Conservation (phyloP, 2,888 invertebrate species). For the Biston stratarius region DNA sequence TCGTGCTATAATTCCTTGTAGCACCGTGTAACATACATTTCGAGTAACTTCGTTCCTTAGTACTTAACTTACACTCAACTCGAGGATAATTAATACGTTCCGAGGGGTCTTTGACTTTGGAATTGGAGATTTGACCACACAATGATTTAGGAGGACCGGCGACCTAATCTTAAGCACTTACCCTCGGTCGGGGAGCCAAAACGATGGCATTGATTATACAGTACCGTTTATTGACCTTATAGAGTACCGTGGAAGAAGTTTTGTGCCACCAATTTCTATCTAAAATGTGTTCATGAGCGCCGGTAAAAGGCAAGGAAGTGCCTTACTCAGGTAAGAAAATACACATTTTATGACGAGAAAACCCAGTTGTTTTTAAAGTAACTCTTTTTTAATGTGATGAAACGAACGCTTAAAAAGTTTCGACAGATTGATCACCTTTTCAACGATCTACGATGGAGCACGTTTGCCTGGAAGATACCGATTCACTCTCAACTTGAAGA, state of each 20-base stretch:
- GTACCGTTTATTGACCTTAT: not conserved
- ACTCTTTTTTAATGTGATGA: no score
- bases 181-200: not conserved
- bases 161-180: not conserved
- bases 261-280: not conserved
- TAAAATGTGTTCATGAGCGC: not conserved
- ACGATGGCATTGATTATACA: not conserved
- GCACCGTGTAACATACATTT: not conserved
- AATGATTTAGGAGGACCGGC: constrained; percentile 14
- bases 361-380: no score
- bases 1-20: not conserved
- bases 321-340: no score
- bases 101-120: constrained; percentile 22
- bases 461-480: no score
- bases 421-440: no score
- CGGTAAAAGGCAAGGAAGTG: no score
- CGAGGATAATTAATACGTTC: constrained; percentile 18
- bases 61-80: constrained; percentile 21
- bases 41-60: not conserved
- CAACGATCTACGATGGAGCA: no score
- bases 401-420: no score
- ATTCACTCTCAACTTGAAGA: no score
- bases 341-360: no score
- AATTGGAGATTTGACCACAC: constrained; percentile 27
- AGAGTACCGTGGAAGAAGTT: not conserved